Base-by-base conservation (phyloP, 2,797 vertebrate genomes). In the Diceros bicornis region DNA sequence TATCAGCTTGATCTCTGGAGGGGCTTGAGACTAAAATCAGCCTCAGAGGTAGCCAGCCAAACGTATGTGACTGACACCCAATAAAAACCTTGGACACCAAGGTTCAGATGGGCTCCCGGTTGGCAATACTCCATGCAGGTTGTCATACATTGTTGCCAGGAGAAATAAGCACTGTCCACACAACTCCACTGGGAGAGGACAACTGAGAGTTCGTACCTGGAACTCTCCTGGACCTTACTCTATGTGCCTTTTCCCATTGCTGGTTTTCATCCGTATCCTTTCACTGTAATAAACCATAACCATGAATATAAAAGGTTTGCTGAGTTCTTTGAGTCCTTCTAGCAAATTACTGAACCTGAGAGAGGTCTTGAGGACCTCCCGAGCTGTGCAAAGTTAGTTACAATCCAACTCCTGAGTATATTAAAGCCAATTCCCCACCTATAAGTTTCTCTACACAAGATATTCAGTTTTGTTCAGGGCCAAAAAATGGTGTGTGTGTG, bases 381-480 rank as follows among this genome's bases (percentile, higher is more conserved):
- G 0, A 64, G 55, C 29, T 55, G 18, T 13, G 81, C 66, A 89
- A 71, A 11, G 6, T 66, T 84, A 66, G 21, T 62, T 34, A 95
- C 7, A 75, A n/a, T 61, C 62, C 57, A 41, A 91, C 50, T 71
- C 20, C 29, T 71, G 7, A 52, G 25, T 55, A 68, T 13, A 41
- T 41, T 86, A 86, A 92, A 91, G n/a, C 27, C 82, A 91, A 82
- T 55, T 83, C 21, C 27, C 27, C 74, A 87, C 2, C 23, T 37
- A 69, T 16, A 87, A 21, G 16, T 47, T 95, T 89, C 41, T 95
- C 50, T 95, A 75, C 41, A 90, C 7, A 61, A 72, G 68, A 75
- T 44, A 68, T 17, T 93, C 21, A 75, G 81, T 82, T 87, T 93
- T 87, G 8, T n/a, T 32, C 37, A 71, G 6, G 12, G 9, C 27